phyloP scores from a whole-genome alignment of 1,140 invertebrate species.

The Ostrea edulis region DNA sequence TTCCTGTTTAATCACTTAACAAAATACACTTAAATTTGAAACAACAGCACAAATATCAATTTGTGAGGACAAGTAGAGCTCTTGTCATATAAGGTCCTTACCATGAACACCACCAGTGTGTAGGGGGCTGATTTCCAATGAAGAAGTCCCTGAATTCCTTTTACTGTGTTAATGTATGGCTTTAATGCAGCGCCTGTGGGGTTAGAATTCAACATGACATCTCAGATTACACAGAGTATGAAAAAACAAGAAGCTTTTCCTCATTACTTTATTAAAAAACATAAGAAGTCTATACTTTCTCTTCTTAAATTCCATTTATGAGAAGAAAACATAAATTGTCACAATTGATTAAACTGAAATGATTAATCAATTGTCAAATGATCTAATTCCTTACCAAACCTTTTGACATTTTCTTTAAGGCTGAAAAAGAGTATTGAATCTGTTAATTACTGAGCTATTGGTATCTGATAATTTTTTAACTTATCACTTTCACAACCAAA shows the following conservation, averaged over 20 bases:
- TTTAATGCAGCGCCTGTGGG: conserved; percentile 65
- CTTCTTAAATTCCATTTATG: too few relatives aligned
- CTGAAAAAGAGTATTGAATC: background rate
- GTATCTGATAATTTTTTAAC: too few relatives aligned
- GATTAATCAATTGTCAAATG: too few relatives aligned
- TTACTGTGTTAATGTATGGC: conserved; percentile 66
- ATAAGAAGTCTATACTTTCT: too few relatives aligned
- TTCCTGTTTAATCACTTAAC: too few relatives aligned
- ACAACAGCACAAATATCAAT: too few relatives aligned
- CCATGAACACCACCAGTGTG: conserved; percentile 70
- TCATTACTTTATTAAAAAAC: background rate
- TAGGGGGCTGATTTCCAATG: conserved; percentile 70
- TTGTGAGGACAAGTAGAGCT: too few relatives aligned
- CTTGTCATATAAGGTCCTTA: conserved; percentile 45
- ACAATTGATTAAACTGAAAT: too few relatives aligned
- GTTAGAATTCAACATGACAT: background rate
- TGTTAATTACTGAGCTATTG: too few relatives aligned
- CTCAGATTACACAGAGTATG: background rate
- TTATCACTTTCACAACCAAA: too few relatives aligned
- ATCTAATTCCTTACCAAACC: conserved; percentile 28
- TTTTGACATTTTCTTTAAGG: conserved; percentile 33
- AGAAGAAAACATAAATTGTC: too few relatives aligned
- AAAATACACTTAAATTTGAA: too few relatives aligned
- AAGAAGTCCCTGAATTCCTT: conserved; percentile 65
- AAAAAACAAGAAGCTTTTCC: background rate